Conservation (phyloP, 2,888 invertebrate species). For the Barypeithes pellucidus region DNA sequence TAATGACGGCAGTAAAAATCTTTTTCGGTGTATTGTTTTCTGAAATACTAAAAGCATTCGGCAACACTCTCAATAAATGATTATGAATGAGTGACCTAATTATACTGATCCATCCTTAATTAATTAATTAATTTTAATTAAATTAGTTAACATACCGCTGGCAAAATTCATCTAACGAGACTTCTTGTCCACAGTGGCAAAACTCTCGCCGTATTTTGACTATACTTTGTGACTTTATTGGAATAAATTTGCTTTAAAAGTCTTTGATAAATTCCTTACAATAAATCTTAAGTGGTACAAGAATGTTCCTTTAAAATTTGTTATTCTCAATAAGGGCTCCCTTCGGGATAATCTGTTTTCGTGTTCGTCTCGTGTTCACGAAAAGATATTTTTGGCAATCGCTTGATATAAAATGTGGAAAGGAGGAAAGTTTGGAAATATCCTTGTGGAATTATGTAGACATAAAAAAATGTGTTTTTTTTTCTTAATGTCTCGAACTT, state of each 20-base stretch:
- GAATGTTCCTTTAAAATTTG: neutral
- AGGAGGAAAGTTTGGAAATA: too few species aligned
- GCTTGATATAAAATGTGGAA: neutral
- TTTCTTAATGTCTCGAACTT: too few species aligned
- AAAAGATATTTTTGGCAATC: neutral
- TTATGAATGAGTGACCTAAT: too few species aligned
- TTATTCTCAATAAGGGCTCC: conserved; percentile 1
- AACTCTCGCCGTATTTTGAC: neutral
- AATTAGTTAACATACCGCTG: too few species aligned
- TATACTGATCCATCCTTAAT: too few species aligned
- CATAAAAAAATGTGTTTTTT: too few species aligned
- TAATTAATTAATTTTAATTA: too few species aligned
- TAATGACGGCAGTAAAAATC: too few species aligned
- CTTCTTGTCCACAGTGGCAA: neutral
- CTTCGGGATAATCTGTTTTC: neutral
- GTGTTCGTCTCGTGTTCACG: neutral
- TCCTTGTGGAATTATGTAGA: too few species aligned
- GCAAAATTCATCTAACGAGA: neutral
- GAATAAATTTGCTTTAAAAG: neutral
- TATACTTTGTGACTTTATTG: neutral
- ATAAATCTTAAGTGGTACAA: neutral
- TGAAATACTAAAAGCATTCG: too few species aligned
- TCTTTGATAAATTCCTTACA: conserved; percentile 2
- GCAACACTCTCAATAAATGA: too few species aligned
- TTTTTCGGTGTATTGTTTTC: too few species aligned